Evolutionary conservation across 2,888 invertebrate species (phyloP), one percentile per base, ranked within the genome.

Genomic region (Ctena decussata): DNA sequence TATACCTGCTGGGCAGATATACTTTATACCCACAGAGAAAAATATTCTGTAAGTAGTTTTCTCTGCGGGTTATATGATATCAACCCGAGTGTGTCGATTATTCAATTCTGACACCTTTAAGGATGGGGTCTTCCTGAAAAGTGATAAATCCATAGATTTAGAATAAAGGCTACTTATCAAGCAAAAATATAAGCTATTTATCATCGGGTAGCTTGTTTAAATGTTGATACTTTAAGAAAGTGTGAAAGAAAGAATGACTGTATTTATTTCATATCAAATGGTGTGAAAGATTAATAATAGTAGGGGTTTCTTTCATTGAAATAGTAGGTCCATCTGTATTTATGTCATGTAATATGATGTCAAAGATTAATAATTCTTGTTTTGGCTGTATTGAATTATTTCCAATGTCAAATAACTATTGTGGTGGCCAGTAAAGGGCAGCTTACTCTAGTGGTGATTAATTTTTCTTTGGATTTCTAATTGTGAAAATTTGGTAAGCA

Each of bases 1-100:
- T 65, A 65, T 35, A 65, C 35, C 65, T 35, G 35, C 65, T 35
- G 35, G 21, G 35, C 24, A 21, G 32, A 30, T 73, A 49, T 73
- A 73, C 49, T 73, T 73, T 73, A 73, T 73, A 73, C 73, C 73
- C 32, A 49, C 44, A 30, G 49, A 30, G 73, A 21, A n/a, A 49
- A 73, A 73, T 73, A 46, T 73, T 72, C 27, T 27, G 27, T 41
- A 72, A 27, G 41, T 72, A 72, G 21, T 72, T 41, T 46, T 49
- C 27, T 49, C 46, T 30, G 46, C 18, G 46, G 73, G 73, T 46
- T 46, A 46, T 46, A 32, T 46, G 73, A 73, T 73, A 65, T 65
- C 65, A 65, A 24, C 21, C 35, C 35, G 30, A 35, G 35, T 65
- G 65, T 35, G 65, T 65, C 65, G 18, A 35, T 65, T 65, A 65